A percentile compares a stretch with the other conserved stretches of the same genome.
Evolutionary conservation across 1,140 invertebrate species (phyloP).

Genomic region (Sesamia nonagrioides): DNA sequence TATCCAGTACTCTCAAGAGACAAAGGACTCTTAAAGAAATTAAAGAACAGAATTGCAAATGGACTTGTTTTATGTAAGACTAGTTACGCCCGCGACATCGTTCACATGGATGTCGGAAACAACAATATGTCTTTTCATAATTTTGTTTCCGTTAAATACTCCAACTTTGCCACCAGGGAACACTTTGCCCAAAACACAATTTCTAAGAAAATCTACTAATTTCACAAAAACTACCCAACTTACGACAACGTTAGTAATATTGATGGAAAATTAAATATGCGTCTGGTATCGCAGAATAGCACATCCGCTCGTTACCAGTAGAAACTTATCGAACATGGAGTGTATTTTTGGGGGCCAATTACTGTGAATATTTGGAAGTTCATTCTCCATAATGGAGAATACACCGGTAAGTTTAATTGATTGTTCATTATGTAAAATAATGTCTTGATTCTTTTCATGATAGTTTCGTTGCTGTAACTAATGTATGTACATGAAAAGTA

Average conservation of each 20-base stretch:
- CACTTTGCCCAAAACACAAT: neutral
- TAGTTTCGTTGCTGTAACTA: neutral
- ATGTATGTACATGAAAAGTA: constrained; percentile 2
- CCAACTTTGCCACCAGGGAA: too few species aligned
- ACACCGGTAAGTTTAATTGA: constrained; percentile 10
- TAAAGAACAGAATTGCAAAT: constrained; percentile 38
- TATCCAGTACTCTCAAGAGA: neutral
- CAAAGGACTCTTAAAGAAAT: constrained; percentile 23
- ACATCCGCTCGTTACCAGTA: constrained; percentile 2
- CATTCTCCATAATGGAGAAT: neutral
- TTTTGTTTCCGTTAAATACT: too few species aligned
- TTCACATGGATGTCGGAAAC: neutral
- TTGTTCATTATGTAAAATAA: neutral
- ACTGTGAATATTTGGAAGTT: constrained; percentile 14
- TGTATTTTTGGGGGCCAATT: constrained; percentile 5
- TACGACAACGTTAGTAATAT: neutral
- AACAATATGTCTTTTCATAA: too few species aligned
- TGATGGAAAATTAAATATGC: constrained; percentile 4
- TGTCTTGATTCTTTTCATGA: constrained; percentile 9
- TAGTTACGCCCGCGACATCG: too few species aligned
- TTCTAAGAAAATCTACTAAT: neutral
- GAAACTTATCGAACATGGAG: constrained; percentile 10
- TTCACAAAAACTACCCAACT: neutral
- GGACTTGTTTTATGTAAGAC: constrained; percentile 14
- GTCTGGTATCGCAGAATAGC: constrained; percentile 4